Base-by-base conservation (phyloP, 2,888 invertebrate species). In the Cerceris rybyensis region DNA sequence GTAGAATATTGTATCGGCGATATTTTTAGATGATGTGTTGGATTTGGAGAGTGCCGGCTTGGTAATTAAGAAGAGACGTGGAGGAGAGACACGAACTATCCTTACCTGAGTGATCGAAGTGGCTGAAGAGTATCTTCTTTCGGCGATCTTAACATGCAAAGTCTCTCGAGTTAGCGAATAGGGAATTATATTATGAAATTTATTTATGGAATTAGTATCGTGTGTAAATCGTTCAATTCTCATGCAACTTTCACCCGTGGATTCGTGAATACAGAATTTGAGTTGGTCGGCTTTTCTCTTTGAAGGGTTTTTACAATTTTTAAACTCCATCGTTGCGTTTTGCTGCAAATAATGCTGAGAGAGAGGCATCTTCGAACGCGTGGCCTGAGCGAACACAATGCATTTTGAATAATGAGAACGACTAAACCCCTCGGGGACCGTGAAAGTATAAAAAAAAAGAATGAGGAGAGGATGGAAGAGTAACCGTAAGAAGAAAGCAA, bases 401-500 rank as follows among this genome's bases (percentile, higher is more conserved):
- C 54, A 41, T 46, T 70, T 46, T 50, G 43, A 64, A 65, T 54
- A 59, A 54, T 9, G 8, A 41, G 7, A 17, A 0, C 42, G 54
- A 61, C 54, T 13, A 28, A 46, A 17, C 52, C 17, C 17, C 42
- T 16, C 13, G 42, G n/a, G 42, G 46, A 16, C 4, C 13, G 7
- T 6, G 14, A n/a, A 41, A 59, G 28, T 28, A 28, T 28, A 42
- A 59, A 7, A 54, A 39, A 42, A 41, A 39, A 13, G 41, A 43
- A 55, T 14, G n/a, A 49, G 39, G 28, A 66, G 50, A 54, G 9
- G 11, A 54, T 16, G 16, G 52, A 28, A 11, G 16, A 43, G 55
- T 43, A 54, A 13, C 11, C 2, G 14, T 66, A 14, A 11, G 39
- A 52, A 64, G 52, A 49, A 54, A 54, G 65, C 49, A 74, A 74